A percentile compares a stretch with the other conserved stretches of the same genome.
Evolutionary conservation across 2,113 vertebrate species (phyloP).

Genomic region (Gila orcuttii): DNA sequence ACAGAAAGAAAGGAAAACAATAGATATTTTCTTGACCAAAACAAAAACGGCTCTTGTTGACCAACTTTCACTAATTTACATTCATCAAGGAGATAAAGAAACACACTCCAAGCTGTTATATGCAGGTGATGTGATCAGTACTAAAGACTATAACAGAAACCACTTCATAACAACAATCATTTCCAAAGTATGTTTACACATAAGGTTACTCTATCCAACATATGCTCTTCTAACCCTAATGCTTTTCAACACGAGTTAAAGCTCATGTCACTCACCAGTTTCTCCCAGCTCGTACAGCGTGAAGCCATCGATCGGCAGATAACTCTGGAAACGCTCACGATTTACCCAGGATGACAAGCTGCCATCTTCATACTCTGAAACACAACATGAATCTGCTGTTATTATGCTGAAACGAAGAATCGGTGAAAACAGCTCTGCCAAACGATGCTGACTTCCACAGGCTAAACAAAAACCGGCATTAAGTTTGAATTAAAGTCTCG

Average conservation of each 20-base stretch:
- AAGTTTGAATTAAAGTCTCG: too few species aligned
- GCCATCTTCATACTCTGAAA: constrained; percentile 92
- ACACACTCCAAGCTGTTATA: background rate
- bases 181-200: too few species aligned
- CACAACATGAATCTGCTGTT: background rate
- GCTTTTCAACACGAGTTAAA: too few species aligned
- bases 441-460: too few species aligned
- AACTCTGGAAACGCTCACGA: constrained; percentile 92
- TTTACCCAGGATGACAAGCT: constrained; percentile 93
- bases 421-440: too few species aligned
- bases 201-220: background rate
- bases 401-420: too few species aligned
- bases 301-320: constrained; percentile 91
- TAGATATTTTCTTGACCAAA: background rate
- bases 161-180: too few species aligned
- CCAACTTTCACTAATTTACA: too few species aligned
- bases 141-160: too few species aligned
- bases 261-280: constrained; percentile 78
- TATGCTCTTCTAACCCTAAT: background rate
- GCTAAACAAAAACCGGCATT: too few species aligned
- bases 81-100: background rate
- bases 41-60: background rate
- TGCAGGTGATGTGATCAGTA: too few species aligned
- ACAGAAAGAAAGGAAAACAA: background rate
- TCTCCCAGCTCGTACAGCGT: constrained; percentile 95